phyloP scores from a whole-genome alignment of 2,797 vertebrate genomes.

The Kryptolebias ocellatus region DNA sequence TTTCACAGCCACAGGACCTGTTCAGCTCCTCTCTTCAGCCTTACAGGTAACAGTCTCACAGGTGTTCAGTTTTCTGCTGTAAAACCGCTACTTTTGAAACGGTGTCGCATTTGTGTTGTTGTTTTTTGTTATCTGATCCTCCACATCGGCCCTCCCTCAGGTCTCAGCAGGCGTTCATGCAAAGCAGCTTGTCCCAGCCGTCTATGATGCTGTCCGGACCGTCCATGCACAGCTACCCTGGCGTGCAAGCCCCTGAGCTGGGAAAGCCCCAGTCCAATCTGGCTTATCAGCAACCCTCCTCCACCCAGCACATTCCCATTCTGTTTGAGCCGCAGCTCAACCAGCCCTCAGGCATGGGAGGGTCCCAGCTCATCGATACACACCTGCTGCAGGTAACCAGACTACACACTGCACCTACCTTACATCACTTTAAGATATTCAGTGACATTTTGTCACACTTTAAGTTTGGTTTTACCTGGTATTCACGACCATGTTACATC shows the following conservation, averaged over 20 bases:
- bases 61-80: neutral
- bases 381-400: slow-evolving; percentile 92
- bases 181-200: slow-evolving; percentile 93
- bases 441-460: too few species aligned
- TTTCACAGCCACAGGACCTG: slow-evolving; percentile 95
- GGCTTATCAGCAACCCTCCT: slow-evolving; percentile 95
- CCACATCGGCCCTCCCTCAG: slow-evolving; percentile 66
- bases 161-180: slow-evolving; percentile 98
- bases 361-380: slow-evolving; percentile 96
- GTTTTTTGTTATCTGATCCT: neutral
- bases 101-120: too few species aligned
- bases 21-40: slow-evolving; percentile 95
- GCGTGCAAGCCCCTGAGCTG: slow-evolving; percentile 93
- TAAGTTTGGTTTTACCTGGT: too few species aligned
- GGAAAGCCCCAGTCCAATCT: slow-evolving; percentile 95
- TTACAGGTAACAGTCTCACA: slow-evolving; percentile 85
- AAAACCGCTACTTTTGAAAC: neutral
- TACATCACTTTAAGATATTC: too few species aligned
- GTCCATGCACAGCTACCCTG: slow-evolving; percentile 93
- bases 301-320: slow-evolving; percentile 94
- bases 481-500: neutral
- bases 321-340: slow-evolving; percentile 96
- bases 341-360: slow-evolving; percentile 94
- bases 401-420: neutral
- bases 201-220: slow-evolving; percentile 96